Evolutionary conservation across 2,113 vertebrate genomes (phyloP).

Genomic region (Rhea americana): DNA sequence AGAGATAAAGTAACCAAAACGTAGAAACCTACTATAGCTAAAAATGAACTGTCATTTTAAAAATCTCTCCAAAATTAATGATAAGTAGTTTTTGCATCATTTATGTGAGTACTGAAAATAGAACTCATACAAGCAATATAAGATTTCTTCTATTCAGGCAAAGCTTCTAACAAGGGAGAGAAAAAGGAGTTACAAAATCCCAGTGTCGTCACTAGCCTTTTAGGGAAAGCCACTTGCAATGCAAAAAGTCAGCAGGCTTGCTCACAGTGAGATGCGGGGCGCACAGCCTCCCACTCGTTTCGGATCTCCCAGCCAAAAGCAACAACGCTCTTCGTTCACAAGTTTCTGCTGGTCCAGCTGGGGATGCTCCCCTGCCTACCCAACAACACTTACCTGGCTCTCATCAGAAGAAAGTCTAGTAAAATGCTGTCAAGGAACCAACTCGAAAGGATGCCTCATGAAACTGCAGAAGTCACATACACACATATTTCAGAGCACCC

Average conservation of each 20-base stretch:
- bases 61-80: background rate
- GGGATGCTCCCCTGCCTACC: background rate
- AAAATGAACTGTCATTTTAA: background rate
- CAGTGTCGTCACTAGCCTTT: background rate
- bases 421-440: background rate
- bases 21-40: background rate
- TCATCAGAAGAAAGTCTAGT: background rate
- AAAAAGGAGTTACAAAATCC: background rate
- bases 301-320: background rate
- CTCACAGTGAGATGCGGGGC: background rate
- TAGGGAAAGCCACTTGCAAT: background rate
- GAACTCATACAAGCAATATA: background rate
- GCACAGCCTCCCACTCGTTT: background rate
- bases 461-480: accelerated
- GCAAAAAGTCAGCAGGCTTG: background rate
- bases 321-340: background rate
- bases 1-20: background rate
- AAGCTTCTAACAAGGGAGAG: background rate
- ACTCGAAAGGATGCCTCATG: background rate
- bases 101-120: background rate
- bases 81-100: background rate
- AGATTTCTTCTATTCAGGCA: background rate
- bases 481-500: background rate
- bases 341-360: background rate
- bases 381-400: background rate